phyloP scores from a whole-genome alignment of 1,140 invertebrate species.

The Triops longicaudatus region DNA sequence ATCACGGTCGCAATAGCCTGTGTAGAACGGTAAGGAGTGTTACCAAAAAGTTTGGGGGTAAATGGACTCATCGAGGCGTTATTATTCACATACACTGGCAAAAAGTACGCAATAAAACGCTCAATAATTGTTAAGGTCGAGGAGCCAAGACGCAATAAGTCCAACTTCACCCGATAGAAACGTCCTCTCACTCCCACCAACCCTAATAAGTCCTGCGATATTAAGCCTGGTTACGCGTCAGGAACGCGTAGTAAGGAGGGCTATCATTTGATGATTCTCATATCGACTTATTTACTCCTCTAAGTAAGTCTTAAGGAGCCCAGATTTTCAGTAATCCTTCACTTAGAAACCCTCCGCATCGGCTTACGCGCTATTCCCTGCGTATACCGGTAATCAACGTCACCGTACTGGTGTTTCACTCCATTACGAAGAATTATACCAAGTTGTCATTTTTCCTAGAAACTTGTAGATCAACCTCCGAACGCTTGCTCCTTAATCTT shows the following conservation, averaged over 20 bases:
- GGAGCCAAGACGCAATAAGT: neutral
- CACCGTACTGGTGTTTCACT: neutral
- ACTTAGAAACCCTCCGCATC: neutral
- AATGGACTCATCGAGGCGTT: neutral
- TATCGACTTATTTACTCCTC: slow-evolving; percentile 12
- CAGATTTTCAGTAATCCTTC: slow-evolving; percentile 13
- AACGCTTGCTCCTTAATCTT: no score
- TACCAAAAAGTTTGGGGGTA: neutral
- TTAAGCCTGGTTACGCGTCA: neutral
- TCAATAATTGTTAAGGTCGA: neutral
- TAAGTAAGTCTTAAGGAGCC: neutral
- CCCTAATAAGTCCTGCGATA: neutral
- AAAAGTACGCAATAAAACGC: neutral
- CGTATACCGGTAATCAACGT: neutral
- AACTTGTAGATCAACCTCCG: no score
- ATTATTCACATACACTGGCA: neutral
- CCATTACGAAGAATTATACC: neutral
- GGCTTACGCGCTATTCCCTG: neutral
- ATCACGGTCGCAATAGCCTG: neutral
- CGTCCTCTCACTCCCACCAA: neutral
- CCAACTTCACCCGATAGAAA: neutral
- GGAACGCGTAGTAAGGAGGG: neutral
- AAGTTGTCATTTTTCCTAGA: no score
- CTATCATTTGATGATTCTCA: slow-evolving; percentile 3
- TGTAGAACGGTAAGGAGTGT: neutral